These are phyloP conservation scores for Chelidonichthys spinosus DNA, from an alignment of 2,797 vertebrate genomes.

Conservation along the genomic window DNA sequence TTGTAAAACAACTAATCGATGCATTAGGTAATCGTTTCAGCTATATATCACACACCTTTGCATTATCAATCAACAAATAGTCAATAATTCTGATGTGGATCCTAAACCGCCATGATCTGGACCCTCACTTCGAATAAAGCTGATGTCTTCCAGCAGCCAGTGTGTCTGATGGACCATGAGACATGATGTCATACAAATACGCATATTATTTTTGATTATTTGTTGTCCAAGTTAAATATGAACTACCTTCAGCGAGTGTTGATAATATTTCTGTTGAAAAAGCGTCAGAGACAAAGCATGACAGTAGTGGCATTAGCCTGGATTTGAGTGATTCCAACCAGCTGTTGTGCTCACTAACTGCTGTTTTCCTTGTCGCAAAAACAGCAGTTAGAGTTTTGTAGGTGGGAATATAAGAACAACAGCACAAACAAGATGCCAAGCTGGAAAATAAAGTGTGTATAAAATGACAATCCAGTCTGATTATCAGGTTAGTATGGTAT, in stretches of 20 bases:
- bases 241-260: not conserved
- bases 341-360: not conserved
- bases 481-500: not conserved
- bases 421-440: not conserved
- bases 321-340: not conserved
- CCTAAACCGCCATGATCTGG: not conserved
- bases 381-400: not conserved
- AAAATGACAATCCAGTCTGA: not conserved
- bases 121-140: not conserved
- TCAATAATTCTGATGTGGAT: not conserved
- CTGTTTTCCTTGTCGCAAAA: not conserved
- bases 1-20: not conserved
- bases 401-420: not conserved
- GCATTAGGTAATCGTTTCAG: not conserved
- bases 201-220: not conserved
- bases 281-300: not conserved
- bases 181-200: not conserved
- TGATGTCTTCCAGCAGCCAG: not conserved
- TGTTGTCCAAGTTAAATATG: not conserved
- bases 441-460: not conserved
- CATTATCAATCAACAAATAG: not conserved
- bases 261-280: not conserved
- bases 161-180: not conserved
- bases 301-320: constrained; percentile 1
- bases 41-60: not conserved